These are phyloP conservation scores for Pogonocichla stellata DNA, from an alignment of 2,113 vertebrate genomes.

Conservation along the genomic window DNA sequence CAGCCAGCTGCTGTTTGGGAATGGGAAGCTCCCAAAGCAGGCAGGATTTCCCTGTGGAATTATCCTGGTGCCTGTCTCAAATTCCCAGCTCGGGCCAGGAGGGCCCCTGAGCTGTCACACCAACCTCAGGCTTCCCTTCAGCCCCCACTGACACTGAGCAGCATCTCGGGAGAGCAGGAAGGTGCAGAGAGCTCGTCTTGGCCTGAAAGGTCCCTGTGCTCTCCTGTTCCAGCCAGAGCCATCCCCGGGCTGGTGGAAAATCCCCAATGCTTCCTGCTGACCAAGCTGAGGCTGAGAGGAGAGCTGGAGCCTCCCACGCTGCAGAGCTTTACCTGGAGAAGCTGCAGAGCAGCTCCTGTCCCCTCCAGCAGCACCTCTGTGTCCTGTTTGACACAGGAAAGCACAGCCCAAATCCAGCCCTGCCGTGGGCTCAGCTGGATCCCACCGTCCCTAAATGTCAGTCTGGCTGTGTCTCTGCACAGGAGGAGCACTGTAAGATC, in stretches of 20 bases:
- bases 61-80: not conserved
- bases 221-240: not conserved
- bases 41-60: not conserved
- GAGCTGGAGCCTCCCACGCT: not conserved
- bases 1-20: not conserved
- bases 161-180: accelerated
- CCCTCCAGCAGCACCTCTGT: not conserved
- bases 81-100: not conserved
- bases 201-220: not conserved
- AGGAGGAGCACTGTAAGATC: not conserved
- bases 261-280: not conserved
- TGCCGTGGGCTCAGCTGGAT: accelerated
- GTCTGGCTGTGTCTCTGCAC: accelerated
- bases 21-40: not conserved
- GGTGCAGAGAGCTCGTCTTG: accelerated
- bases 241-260: not conserved
- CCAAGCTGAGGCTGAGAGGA: not conserved
- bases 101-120: not conserved
- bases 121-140: not conserved
- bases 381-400: not conserved
- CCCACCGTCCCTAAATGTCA: accelerated
- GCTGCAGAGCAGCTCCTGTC: not conserved
- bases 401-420: not conserved
- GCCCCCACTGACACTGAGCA: accelerated
- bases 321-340: no score